Conservation (phyloP, 2,888 invertebrate genomes). For the Apotomis capreana region DNA sequence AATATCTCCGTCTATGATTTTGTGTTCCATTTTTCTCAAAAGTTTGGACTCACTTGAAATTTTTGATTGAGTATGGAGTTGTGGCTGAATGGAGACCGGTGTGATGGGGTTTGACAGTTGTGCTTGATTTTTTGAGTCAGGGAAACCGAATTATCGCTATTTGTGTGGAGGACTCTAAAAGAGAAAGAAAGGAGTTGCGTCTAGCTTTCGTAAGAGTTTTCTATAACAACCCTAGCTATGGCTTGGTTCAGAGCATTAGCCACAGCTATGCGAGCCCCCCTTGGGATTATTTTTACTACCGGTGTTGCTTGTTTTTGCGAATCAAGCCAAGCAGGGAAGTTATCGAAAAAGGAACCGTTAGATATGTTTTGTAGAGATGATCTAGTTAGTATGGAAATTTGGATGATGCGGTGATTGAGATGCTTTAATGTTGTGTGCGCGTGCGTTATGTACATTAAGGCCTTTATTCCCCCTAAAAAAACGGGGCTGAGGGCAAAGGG, state of each 20-base stretch:
- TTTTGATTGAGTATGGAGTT: too few relatives aligned
- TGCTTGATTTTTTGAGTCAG: not conserved
- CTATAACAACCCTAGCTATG: not conserved
- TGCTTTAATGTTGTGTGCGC: not conserved
- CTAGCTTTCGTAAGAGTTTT: not conserved
- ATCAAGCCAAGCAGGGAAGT: not conserved
- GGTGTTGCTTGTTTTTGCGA: not conserved
- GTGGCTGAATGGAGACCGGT: not conserved
- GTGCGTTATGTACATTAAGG: not conserved
- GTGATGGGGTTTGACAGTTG: not conserved
- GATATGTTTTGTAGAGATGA: not conserved
- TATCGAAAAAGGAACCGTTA: not conserved
- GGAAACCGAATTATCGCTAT: not conserved
- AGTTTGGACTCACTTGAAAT: too few relatives aligned
- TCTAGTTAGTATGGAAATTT: not conserved
- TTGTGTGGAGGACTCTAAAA: not conserved
- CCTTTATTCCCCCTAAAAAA: not conserved
- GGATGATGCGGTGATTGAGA: not conserved
- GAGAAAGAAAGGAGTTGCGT: not conserved
- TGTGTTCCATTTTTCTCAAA: too few relatives aligned
- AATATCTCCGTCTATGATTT: not conserved
- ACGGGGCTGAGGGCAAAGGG: not conserved
- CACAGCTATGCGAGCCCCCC: not conserved
- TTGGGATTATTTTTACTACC: not conserved
- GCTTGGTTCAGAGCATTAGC: not conserved